Conservation (phyloP, 2,113 vertebrate species). For the Phoenicopterus ruber region DNA sequence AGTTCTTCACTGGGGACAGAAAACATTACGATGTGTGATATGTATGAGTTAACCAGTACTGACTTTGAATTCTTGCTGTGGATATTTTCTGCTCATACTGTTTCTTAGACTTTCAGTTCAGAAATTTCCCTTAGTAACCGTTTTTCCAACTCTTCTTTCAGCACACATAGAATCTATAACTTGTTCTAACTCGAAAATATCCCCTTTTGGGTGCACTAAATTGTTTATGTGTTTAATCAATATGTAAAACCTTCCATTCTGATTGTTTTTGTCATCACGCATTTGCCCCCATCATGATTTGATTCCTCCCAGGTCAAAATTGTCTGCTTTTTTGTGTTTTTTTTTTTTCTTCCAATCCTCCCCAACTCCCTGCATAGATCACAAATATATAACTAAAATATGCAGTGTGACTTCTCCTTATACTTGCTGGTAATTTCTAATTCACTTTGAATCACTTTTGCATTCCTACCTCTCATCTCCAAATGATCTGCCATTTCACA, state of each 20-base stretch:
- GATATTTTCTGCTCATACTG: not conserved
- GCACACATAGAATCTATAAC: not conserved
- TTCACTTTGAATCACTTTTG: not conserved
- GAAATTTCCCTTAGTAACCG: not conserved
- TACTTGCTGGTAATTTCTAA: not conserved
- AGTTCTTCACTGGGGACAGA: not conserved
- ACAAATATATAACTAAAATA: not conserved
- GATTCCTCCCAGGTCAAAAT: not conserved
- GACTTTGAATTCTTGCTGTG: not conserved
- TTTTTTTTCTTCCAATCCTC: fast-evolving
- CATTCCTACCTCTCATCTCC: not conserved
- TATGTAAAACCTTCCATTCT: not conserved
- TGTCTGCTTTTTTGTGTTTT: not conserved
- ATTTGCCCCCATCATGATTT: not conserved
- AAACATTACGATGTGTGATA: not conserved
- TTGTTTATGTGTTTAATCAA: not conserved
- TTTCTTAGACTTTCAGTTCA: not conserved
- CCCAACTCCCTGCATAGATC: fast-evolving
- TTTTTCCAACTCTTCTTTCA: not conserved
- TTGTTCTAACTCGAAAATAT: not conserved
- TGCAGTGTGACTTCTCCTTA: not conserved
- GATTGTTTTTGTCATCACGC: not conserved
- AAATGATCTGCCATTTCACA: not conserved
- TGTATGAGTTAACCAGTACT: not conserved
- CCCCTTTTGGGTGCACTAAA: not conserved